Evolutionary conservation across 1,140 invertebrate species (phyloP), one percentile per base, ranked within the genome.

Genomic region (Trachelipus rathkii): DNA sequence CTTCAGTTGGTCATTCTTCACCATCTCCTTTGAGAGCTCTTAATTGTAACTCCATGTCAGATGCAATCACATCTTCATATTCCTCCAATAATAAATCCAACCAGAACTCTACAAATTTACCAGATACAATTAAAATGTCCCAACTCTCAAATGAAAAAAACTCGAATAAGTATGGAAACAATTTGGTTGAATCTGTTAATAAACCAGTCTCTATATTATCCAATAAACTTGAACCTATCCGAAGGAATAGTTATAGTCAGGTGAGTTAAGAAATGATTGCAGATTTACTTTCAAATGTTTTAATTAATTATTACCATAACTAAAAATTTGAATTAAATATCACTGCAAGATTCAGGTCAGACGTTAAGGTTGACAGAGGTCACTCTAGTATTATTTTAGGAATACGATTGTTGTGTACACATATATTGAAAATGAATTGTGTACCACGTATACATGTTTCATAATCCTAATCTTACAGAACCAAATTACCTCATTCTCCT

Each of bases 161-260:
- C 15, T 72, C 68, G 8, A 77, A 77, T 24, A 81, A 79, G 10
- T 45, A 44, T 9, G 50, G 50, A 7, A 15, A 71, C 13, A 69
- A 73, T 21, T 66, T 74, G 8, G 50, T 72, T n/a, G 74, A 77
- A n/a, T 60, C 50, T 13, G 80, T 77, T 19, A 70, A 75, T 19
- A 82, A 80, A 74, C 83, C 83, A 6, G 82, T 84, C 19, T 84
- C 84, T 44, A 84, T 84, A 24, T 72, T 84, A 10, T 77, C 83
- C 80, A 87, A 87, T 82, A 90, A 90, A 83, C 85, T 90, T 75
- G 89, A 90, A 72, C 89, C 74, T 66, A 87, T 88, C 11, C 82
- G 89, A 68, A 84, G 89, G 76, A 90, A 89, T 84, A 90, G 89
- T 84, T 89, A 89, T 80, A 87, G 87, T 10, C 89, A 82, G 88